Base-by-base conservation (phyloP, 2,113 vertebrate genomes). In the Uria lomvia region DNA sequence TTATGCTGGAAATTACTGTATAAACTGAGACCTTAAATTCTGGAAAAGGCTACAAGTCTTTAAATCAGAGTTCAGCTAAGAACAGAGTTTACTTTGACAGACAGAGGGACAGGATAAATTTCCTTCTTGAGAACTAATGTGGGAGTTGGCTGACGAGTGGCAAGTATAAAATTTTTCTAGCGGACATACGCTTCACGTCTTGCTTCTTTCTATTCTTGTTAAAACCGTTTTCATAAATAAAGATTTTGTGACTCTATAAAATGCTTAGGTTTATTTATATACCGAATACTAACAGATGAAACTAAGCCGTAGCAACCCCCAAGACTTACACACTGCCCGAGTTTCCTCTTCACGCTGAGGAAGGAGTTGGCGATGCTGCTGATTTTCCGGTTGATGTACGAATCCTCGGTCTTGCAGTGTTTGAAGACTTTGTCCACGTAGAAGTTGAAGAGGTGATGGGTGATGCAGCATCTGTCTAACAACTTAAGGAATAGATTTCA, bases 361-460 rank as follows among this genome's bases (percentile, higher is more conserved):
- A 98, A 98, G 80, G 97, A 98, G 93, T 98, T 98, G 96, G 98
- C 98, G 9, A 98, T 98, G 95, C 97, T 97, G 96, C 98, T 98
- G 96, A 98, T 95, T 34, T 93, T 97, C 18, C 97, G 92, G 91
- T 97, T 86, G 80, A 98, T 60, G 0, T 85, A 90, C 0, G 80
- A 82, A 21, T 94, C 96, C 86, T 97, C 68, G 0, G 96, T 96
- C 75, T 42, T 94, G 67, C 98, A 99, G 95, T 98, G 98, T 47
- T 96, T 98, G 98, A 99, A 99, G 63, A 99, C 99, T 34, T 97
- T 98, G 96, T 99, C 98, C 88, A 99, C 67, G 4, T 99, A 99
- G 98, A 99, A 99, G 19, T 94, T 97, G 79, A 99, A 97, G 91
- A 99, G 92, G 12, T 98, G 98, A 8, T 85, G 98, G 63, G 98